A percentile compares a stretch with the other conserved stretches of the same genome.
Evolutionary conservation across 2,888 invertebrate genomes (phyloP).

Genomic region (Timema podura): DNA sequence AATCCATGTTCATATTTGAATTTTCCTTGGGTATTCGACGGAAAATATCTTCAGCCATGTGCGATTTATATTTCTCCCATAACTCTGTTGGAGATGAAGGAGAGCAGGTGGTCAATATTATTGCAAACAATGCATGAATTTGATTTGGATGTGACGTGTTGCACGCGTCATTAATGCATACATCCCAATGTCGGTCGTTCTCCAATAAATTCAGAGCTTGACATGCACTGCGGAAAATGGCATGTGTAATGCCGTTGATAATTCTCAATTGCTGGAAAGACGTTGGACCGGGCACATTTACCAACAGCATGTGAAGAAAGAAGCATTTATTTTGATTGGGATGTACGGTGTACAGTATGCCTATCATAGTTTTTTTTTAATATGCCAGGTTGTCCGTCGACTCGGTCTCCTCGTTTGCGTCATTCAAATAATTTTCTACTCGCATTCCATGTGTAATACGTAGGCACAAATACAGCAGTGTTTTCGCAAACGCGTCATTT

Average conservation of each 20-base stretch:
- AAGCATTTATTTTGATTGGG: conserved; percentile 21
- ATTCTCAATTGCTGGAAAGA: conserved; percentile 21
- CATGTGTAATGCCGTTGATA: conserved; percentile 14
- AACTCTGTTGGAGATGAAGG: conserved; percentile 33
- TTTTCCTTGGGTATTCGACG: conserved; percentile 34
- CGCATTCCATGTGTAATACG: conserved; percentile 23
- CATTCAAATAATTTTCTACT: conserved; percentile 15
- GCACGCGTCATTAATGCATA: conserved; percentile 20
- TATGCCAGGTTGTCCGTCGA: conserved; percentile 16
- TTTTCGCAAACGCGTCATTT: conserved; percentile 17
- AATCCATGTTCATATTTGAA: conserved; percentile 26
- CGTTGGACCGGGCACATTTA: conserved; percentile 16
- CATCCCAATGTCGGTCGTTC: conserved; percentile 21
- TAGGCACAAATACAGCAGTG: conserved; percentile 18
- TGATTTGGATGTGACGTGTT: conserved; percentile 24
- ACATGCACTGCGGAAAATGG: conserved; percentile 22
- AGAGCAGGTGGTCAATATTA: conserved; percentile 33
- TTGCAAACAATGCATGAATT: conserved; percentile 29
- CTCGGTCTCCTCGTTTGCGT: conserved; percentile 14
- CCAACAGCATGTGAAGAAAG: conserved; percentile 20
- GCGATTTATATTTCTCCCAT: conserved; percentile 29
- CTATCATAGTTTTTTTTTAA: conserved; percentile 12
- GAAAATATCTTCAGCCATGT: conserved; percentile 9
- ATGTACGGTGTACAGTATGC: conserved; percentile 16
- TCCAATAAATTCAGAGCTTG: conserved; percentile 23